Base-by-base conservation (phyloP, 2,797 vertebrate genomes). In the Fistularia tabacaria region DNA sequence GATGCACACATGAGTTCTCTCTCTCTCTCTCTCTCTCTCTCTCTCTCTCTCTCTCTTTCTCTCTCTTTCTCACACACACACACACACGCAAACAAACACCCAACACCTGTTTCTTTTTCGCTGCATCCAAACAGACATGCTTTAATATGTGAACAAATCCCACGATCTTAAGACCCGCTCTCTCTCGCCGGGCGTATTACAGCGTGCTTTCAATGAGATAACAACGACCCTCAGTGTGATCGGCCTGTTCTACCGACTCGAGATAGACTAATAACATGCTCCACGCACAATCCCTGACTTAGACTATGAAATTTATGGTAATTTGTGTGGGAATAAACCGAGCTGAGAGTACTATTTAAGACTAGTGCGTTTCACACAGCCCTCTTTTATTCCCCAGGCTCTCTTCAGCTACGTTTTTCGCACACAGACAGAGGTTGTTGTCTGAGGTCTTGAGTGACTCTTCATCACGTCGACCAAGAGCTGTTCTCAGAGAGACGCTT, bases 91-190 rank as follows among this genome's bases (percentile, higher is more conserved):
- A 82, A 78, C 73, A 86, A 54, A 86, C 83, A 83, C 76, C 63
- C 80, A 86, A 90, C 90, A 91, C 89, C 89, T 91, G 89, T 90
- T 89, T 86, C 85, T 85, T 85, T 87, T 83, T 66, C 65, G 25
- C 76, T 62, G 59, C 83, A 85, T 87, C 87, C 79, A 81, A 81
- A 80, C 83, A 87, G 87, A 86, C 85, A 81, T 84, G 84, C 79
- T 86, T 84, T 84, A 81, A 87, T 87, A 88, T 77, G 84, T 80
- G 78, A 85, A 82, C 79, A 85, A 87, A 89, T 90, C 90, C 88
- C 89, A 91, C 89, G 87, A 86, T 90, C 88, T 84, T 80, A 84
- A 83, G 84, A 83, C 80, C 82, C 75, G 66, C 66, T 69, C 73
- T 79, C 74, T 71, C 50, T 83, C 82, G 65, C 47, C 7, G 76